Base-by-base conservation (phyloP, 2,888 invertebrate species). In the Tachystola acroxantha region DNA sequence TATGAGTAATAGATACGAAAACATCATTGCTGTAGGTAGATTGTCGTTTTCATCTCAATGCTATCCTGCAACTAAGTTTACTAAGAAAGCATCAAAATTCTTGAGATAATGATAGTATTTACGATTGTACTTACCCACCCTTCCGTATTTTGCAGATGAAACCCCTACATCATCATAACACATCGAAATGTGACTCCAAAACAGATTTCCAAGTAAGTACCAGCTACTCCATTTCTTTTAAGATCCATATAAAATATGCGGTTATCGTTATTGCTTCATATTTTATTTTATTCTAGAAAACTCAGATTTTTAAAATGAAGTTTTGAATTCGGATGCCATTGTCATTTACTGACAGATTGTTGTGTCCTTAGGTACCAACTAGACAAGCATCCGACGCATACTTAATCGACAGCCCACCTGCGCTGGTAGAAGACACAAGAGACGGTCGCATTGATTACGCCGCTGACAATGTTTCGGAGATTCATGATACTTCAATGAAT, bases 131-230 rank as follows among this genome's bases (percentile, higher is more conserved):
- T n/a, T n/a, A n/a, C n/a, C n/a, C n/a, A n/a, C n/a, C n/a, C n/a
- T n/a, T n/a, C n/a, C n/a, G n/a, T 16, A 16, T 6, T 16, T 16
- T 16, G 3, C 6, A 16, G 16, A 6, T 16, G 16, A 16, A 16
- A 6, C 3, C 3, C 6, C 3, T 16, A 4, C 3, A 4, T 16
- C 16, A 3, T 16, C 16, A 16, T 16, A 3, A 16, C 16, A 16
- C 16, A 16, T 6, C 16, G 16, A 16, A 16, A 16, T 16, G 44
- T 7, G 64, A 62, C 37, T 62, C 62, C 6, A 66, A 53, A 42
- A 48, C 53, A 10, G 67, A 70, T 25, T 35, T 64, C 1, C 63
- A 62, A 53, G 69, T 64, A 48, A 35, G 46, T 36, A 29, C 10
- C n/a, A n/a, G n/a, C n/a, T n/a, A n/a, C n/a, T n/a, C n/a, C n/a